Evolutionary conservation across 2,113 vertebrate genomes (phyloP).

Genomic region (Prunella himalayana): DNA sequence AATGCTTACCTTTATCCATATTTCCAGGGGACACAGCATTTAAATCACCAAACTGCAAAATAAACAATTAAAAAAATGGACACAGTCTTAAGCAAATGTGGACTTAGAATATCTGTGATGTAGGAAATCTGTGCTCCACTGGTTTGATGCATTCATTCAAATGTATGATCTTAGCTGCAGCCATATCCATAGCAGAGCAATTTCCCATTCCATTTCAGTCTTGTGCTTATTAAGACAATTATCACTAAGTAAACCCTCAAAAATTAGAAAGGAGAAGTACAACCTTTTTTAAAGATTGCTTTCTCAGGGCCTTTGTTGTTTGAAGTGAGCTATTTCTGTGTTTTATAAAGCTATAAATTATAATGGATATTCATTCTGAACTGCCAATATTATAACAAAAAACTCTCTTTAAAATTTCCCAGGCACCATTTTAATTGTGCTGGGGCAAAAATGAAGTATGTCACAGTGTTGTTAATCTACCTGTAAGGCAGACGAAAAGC

Average conservation of each 20-base stretch:
- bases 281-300: neutral
- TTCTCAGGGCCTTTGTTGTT: neutral
- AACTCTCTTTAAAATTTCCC: neutral
- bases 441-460: neutral
- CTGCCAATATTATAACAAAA: neutral
- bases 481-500: neutral
- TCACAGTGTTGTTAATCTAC: neutral
- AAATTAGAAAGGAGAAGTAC: neutral
- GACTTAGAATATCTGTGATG: neutral
- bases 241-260: neutral
- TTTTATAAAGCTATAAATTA: neutral
- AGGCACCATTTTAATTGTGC: neutral
- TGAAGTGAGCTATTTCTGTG: neutral
- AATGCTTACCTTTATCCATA: slow-evolving; percentile 81
- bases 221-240: slow-evolving; percentile 25
- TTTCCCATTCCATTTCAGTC: neutral
- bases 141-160: neutral
- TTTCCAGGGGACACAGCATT: slow-evolving; percentile 81
- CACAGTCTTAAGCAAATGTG: neutral
- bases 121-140: neutral
- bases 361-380: neutral
- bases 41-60: slow-evolving; percentile 83
- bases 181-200: neutral
- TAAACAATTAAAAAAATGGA: slow-evolving; percentile 24
- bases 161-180: neutral